Base-by-base conservation (phyloP, 2,113 vertebrate species). In the Lepisosteus oculatus region DNA sequence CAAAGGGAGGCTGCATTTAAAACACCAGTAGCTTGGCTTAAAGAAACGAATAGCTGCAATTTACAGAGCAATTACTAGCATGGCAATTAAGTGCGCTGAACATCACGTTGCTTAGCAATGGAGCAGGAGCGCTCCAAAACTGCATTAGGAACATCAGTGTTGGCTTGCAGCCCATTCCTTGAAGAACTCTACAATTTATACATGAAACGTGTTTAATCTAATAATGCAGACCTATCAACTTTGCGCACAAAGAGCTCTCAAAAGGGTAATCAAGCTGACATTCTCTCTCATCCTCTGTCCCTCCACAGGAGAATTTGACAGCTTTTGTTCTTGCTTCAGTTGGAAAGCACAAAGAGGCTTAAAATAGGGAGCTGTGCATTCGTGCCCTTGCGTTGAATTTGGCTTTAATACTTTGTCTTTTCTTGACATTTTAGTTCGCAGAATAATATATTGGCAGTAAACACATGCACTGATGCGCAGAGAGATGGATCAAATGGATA, bases 41-140 rank as follows among this genome's bases (percentile, higher is more conserved):
- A 64, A 43, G 17, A 13, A 4, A 43, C 62, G 43, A 64, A 64
- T 43, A 64, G 64, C 63, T 65, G 13, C 63, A 43, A 65, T 65
- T 43, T 44, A 2, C 41, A 65, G 43, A 15, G 63, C 64, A 47
- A 66, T 66, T 44, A 47, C 13, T 6, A 42, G 4, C 15, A 47
- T 47, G 45, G 12, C 6, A 66, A 66, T 66, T 66, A 47, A 44
- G 12, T 5, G n/a, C n/a, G 45, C 43, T 47, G 64, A n/a, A 66
- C 43, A 65, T 65, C 63, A 13, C 45, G 13, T 47, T 47, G 64
- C 44, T 66, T 66, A 45, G 64, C 43, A 66, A 47, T 15, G 14
- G 44, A 66, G 64, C 43, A 45, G 17, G 42, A 66, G 45, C 14
- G 43, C 14, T 6, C 44, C 43, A 1, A 66, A 44, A 66, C 44